Percentiles rank a stretch among this genome's conserved stretches.
Conservation (phyloP, 1,140 invertebrate genomes). For the Acromyrmex charruanus region DNA sequence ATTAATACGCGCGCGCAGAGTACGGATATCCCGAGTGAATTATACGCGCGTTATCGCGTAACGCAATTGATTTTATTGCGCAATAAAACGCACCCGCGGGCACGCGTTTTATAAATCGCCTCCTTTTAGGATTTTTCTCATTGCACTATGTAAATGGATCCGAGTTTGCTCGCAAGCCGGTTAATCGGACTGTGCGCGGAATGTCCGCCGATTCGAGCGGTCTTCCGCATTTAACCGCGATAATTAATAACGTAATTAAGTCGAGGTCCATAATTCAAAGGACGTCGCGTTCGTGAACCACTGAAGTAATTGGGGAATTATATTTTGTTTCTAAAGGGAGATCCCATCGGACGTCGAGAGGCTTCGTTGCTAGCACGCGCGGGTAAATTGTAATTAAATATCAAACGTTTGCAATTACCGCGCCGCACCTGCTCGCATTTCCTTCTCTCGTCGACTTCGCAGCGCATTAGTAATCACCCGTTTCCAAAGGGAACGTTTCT, state of each 20-base stretch:
- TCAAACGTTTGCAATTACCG: conserved; percentile 84
- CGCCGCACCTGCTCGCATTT: conserved; percentile 78
- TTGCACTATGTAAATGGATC: background rate
- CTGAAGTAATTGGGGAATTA: conserved; percentile 82
- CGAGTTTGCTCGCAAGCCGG: background rate
- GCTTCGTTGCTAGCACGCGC: conserved; percentile 49
- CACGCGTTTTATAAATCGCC: conserved; percentile 19
- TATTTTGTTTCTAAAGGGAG: conserved; percentile 79
- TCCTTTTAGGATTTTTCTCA: conserved; percentile 15
- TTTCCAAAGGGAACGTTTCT: conserved; percentile 42
- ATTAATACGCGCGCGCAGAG: background rate
- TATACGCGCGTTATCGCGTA: conserved; percentile 33
- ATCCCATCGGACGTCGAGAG: conserved; percentile 75
- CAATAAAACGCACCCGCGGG: conserved; percentile 42
- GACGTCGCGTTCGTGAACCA: conserved; percentile 35
- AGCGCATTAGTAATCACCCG: conserved; percentile 36
- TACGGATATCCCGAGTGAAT: conserved; percentile 11
- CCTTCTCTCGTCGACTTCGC: conserved; percentile 52
- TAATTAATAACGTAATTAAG: conserved; percentile 83
- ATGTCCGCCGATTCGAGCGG: conserved; percentile 37
- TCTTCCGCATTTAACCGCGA: conserved; percentile 54
- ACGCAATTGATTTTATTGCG: conserved; percentile 41
- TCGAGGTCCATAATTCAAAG: conserved; percentile 76
- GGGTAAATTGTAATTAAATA: conserved; percentile 84
- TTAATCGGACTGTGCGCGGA: background rate